Evolutionary conservation across 1,140 invertebrate species (phyloP).

Genomic region (Drosophila sp.): DNA sequence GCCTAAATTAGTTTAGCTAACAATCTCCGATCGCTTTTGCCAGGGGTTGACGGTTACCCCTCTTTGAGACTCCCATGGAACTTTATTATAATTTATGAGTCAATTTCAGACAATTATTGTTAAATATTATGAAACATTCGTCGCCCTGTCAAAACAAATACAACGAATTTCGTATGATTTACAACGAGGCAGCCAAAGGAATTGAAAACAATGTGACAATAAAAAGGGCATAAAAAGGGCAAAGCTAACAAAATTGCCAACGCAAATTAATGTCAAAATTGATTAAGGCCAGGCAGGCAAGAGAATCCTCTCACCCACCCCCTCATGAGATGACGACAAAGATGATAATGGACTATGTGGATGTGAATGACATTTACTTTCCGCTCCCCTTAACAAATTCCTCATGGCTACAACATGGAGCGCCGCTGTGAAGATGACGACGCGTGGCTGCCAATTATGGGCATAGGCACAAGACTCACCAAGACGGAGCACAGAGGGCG

Average conservation of each 20-base stretch:
- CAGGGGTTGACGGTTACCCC: background rate
- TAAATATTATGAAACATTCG: constrained; percentile 82
- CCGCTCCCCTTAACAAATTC: constrained; percentile 33
- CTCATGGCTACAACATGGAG: constrained; percentile 25
- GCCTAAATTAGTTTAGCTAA: too few species aligned
- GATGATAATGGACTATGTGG: constrained; percentile 9
- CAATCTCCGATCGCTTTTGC: too few species aligned
- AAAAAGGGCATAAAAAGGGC: constrained; percentile 43
- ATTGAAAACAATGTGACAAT: constrained; percentile 60
- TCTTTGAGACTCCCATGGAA: background rate
- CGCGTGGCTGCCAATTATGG: constrained; percentile 72
- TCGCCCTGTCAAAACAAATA: constrained; percentile 76
- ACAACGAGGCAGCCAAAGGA: constrained; percentile 44
- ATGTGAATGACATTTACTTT: constrained; percentile 14
- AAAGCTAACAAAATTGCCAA: constrained; percentile 42
- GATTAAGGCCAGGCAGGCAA: constrained; percentile 57
- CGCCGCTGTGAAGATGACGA: constrained; percentile 30
- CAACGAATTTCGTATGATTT: constrained; percentile 65
- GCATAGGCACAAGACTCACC: constrained; percentile 5
- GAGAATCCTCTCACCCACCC: background rate
- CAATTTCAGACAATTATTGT: constrained; percentile 82
- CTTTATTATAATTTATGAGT: constrained; percentile 74
- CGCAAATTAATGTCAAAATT: constrained; percentile 80
- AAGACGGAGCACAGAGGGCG: constrained; percentile 1
- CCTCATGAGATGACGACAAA: background rate